These are phyloP conservation scores for Meteorus cinctellus DNA, from an alignment of 2,888 invertebrate genomes.

Conservation along the genomic window DNA sequence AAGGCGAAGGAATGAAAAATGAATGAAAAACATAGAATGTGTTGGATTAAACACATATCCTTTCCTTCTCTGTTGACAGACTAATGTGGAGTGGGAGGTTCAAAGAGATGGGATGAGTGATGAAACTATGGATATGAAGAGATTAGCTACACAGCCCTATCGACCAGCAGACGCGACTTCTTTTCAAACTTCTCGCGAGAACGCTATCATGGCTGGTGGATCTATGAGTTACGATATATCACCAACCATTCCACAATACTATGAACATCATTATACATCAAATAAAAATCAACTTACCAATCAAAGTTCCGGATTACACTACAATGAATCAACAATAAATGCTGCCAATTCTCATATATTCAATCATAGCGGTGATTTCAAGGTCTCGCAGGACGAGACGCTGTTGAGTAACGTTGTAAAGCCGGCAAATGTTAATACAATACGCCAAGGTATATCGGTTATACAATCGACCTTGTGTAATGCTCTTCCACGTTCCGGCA, in stretches of 20 bases:
- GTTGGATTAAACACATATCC: constrained; percentile 74
- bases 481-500: constrained; percentile 49
- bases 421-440: constrained; percentile 46
- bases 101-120: constrained; percentile 73
- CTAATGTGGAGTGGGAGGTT: constrained; percentile 74
- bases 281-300: constrained; percentile 44
- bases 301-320: constrained; percentile 33
- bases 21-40: constrained; percentile 60
- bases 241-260: constrained; percentile 49
- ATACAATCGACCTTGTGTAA: constrained; percentile 61
- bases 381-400: constrained; percentile 31
- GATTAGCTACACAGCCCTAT: constrained; percentile 59
- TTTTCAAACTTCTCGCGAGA: constrained; percentile 63
- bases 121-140: constrained; percentile 69
- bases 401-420: constrained; percentile 20
- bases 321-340: constrained; percentile 33
- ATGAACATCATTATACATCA: constrained; percentile 46
- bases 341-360: neutral
- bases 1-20: constrained; percentile 51
- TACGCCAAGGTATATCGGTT: constrained; percentile 66
- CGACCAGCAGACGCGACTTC: constrained; percentile 59
- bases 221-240: constrained; percentile 62
- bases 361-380: constrained; percentile 21
- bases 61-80: constrained; percentile 84
- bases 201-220: constrained; percentile 63